Conservation (phyloP, 1,140 invertebrate genomes). For the Heliconius hermathena region DNA sequence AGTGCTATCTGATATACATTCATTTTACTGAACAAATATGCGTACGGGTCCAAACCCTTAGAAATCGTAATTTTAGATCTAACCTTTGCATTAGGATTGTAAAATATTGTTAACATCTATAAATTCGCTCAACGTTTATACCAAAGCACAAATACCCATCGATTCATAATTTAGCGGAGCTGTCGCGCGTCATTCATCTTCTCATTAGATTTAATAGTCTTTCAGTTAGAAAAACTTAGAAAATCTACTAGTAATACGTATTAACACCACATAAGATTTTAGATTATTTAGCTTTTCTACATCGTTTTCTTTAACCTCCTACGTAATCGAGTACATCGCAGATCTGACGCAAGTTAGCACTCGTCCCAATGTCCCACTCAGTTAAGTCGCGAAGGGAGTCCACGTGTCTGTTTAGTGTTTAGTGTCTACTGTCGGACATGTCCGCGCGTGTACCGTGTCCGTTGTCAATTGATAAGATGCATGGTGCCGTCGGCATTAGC, state of each 20-base stretch:
- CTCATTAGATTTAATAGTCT: slow-evolving; percentile 79
- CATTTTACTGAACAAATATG: slow-evolving; percentile 72
- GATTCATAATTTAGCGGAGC: slow-evolving; percentile 72
- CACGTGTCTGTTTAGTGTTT: background rate
- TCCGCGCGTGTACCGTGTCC: background rate
- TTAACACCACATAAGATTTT: slow-evolving; percentile 10
- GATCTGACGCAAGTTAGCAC: slow-evolving; percentile 17
- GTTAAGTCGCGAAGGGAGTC: slow-evolving; percentile 16
- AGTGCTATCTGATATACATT: slow-evolving; percentile 67
- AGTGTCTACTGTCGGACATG: background rate
- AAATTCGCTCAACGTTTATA: slow-evolving; percentile 81
- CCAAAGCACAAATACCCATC: slow-evolving; percentile 81
- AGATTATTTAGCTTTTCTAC: slow-evolving; percentile 23
- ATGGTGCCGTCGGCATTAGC: slow-evolving; percentile 61
- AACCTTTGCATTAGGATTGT: slow-evolving; percentile 77
- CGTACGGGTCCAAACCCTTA: slow-evolving; percentile 81
- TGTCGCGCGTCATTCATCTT: slow-evolving; percentile 65
- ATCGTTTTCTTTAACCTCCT: background rate
- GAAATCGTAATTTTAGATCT: slow-evolving; percentile 76
- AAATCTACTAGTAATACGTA: slow-evolving; percentile 64
- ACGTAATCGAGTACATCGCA: slow-evolving; percentile 4
- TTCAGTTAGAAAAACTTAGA: slow-evolving; percentile 76
- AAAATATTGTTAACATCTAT: slow-evolving; percentile 71
- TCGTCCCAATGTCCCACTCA: background rate
- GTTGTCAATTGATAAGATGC: slow-evolving; percentile 37